Evolutionary conservation across 2,888 invertebrate genomes (phyloP), one percentile per base, ranked within the genome.

Genomic region (Rhingia campestris): DNA sequence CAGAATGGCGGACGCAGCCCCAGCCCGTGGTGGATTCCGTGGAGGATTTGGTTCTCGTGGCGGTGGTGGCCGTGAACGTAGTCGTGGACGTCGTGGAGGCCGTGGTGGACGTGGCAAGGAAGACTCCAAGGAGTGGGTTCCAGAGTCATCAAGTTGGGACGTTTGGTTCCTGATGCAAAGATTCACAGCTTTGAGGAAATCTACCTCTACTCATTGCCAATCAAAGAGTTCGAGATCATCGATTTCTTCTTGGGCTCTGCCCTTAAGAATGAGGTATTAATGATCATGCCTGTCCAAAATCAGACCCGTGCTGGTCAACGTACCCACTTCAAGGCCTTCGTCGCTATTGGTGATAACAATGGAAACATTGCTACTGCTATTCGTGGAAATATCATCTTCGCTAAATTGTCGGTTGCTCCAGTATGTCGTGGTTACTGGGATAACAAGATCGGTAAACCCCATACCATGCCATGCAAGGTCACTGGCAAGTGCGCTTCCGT

Each of bases 361-460:
- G 99, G 99, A 35, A 99, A 99, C 92, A 98, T 99, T 35, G 99
- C 99, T 4, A 99, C 99, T 82, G 99, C 99, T 73, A 99, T 99
- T 89, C 96, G 99, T 88, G 99, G 99, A 64, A 99, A 99, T 84
- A 99, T 99, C 89, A 98, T 99, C 89, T 93, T 99, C 86, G 99
- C 99, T 70, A 99, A 99, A 92, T 93, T 99, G 73, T 99, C 99
- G 0, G 98, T 99, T 79, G 97, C 99, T 64, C 99, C 99, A 1
- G 99, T 99, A 7, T 95, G 99, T 86, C 94, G 99, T 93, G 99
- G 99, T 64, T 99, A 99, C 92, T 99, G 99, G 99, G 99, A 99
- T 91, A 99, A 99, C 94, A 99, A 99, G 93, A 98, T 99, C 89
- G 99, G 99, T 90, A 97, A 97, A 90, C 99, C 99, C 47, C 99